Percentiles rank a stretch among this genome's conserved stretches.
Conservation (phyloP, 2,797 vertebrate genomes). For the Xenopus petersii region DNA sequence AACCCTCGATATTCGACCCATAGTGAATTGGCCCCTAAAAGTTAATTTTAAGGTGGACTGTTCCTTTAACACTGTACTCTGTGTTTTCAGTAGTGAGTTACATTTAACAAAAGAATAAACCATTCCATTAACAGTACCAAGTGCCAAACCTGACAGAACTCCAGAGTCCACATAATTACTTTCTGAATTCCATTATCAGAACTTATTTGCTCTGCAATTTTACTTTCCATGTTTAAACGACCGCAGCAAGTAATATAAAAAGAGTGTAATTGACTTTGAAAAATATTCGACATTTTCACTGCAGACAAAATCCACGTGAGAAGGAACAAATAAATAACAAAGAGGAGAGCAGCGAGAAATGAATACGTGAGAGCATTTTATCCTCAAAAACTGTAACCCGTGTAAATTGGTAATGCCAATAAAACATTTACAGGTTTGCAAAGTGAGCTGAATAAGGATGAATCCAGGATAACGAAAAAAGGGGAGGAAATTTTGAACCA, state of each 20-base stretch:
- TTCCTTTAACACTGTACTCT: background rate
- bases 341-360: conserved; percentile 20
- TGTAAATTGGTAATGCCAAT: conserved; percentile 39
- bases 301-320: conserved; percentile 19
- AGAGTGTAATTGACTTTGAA: conserved; percentile 45
- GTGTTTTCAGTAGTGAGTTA: conserved; percentile 1
- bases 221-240: conserved; percentile 32
- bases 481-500: background rate
- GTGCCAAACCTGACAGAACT: conserved; percentile 25
- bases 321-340: conserved; percentile 38
- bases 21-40: no score
- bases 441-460: background rate
- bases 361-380: conserved; percentile 35
- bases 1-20: no score
- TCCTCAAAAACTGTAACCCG: conserved; percentile 21
- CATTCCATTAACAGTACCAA: conserved; percentile 10
- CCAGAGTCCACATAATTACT: conserved; percentile 38
- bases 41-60: no score
- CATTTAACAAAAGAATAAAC: conserved; percentile 4
- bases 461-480: background rate
- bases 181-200: conserved; percentile 43
- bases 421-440: conserved; percentile 38
- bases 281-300: conserved; percentile 45
- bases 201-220: conserved; percentile 42
- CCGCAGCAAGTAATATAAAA: conserved; percentile 32